phyloP scores from a whole-genome alignment of 2,888 invertebrate genomes.

The Zygogramma bicolorata region DNA sequence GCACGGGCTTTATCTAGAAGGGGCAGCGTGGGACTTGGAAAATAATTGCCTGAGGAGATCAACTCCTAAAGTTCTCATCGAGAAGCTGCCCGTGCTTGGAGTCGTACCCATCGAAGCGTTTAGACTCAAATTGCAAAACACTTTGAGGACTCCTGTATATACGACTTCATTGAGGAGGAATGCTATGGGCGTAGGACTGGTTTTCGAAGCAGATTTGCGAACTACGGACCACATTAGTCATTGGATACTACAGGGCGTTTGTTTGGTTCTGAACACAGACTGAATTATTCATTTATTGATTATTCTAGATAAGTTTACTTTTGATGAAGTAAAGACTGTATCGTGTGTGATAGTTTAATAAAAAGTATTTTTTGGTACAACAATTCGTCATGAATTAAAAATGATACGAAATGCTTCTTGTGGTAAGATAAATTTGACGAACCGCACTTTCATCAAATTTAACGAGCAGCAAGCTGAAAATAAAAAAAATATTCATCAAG shows the following conservation, averaged over 20 bases:
- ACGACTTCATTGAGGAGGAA: conserved; percentile 88
- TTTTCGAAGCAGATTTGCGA: conserved; percentile 89
- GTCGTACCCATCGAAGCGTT: conserved; percentile 88
- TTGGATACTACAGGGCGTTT: conserved; percentile 93
- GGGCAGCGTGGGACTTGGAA: conserved; percentile 85
- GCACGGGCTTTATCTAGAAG: conserved; percentile 86
- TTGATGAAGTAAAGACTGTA: not conserved
- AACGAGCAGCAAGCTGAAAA: conserved; percentile 32
- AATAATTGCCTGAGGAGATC: conserved; percentile 80
- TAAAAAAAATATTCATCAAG: conserved; percentile 30
- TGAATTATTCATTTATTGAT: conserved; percentile 36
- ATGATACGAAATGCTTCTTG: conserved; percentile 12
- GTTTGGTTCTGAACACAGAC: conserved; percentile 88
- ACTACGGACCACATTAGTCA: conserved; percentile 87
- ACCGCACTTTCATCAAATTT: conserved; percentile 59
- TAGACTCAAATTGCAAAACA: conserved; percentile 88
- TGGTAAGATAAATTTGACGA: conserved; percentile 53
- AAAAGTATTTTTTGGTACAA: conserved; percentile 49
- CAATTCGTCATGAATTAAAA: conserved; percentile 23
- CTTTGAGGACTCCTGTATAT: conserved; percentile 89
- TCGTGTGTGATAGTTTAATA: conserved; percentile 33
- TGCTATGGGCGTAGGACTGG: conserved; percentile 92
- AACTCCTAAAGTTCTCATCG: conserved; percentile 85
- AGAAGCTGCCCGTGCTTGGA: conserved; percentile 86
- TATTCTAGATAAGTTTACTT: not conserved